Conservation (phyloP, 2,113 vertebrate genomes). For the Aplodontia rufa region DNA sequence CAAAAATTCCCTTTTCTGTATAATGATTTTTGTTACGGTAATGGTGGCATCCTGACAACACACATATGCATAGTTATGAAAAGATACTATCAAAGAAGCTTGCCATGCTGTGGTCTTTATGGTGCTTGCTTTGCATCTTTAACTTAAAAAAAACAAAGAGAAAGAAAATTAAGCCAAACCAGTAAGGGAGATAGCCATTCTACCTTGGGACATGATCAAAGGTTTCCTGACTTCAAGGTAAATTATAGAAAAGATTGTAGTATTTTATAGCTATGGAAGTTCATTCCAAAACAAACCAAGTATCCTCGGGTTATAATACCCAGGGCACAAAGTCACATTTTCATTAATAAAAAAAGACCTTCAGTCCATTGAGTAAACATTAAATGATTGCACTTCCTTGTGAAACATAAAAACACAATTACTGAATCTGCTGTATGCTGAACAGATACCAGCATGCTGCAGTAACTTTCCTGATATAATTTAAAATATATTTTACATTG, state of each 20-base stretch:
- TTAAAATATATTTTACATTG: not conserved
- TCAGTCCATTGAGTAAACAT: not conserved
- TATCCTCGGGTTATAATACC: not conserved
- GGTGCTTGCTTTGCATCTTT: slow-evolving; percentile 5
- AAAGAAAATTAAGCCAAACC: not conserved
- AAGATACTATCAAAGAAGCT: not conserved
- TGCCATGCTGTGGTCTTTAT: not conserved
- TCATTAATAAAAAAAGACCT: slow-evolving; percentile 30
- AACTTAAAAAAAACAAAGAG: not conserved
- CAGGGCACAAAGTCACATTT: slow-evolving; percentile 26
- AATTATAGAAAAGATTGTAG: not conserved
- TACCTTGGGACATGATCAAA: not conserved
- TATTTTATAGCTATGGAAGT: slow-evolving; percentile 38
- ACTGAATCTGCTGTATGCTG: not conserved
- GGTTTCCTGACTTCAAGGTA: slow-evolving; percentile 25
- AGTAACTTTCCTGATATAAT: not conserved
- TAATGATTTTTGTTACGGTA: not conserved
- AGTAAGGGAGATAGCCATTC: not conserved
- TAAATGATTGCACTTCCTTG: not conserved
- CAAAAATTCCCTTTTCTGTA: not conserved
- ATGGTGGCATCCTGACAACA: not conserved
- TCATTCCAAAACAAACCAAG: not conserved
- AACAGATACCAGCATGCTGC: not conserved
- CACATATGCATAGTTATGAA: not conserved
- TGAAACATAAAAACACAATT: not conserved